These are phyloP conservation scores for Scopus umbretta DNA, from an alignment of 2,113 vertebrate species.

Conservation along the genomic window DNA sequence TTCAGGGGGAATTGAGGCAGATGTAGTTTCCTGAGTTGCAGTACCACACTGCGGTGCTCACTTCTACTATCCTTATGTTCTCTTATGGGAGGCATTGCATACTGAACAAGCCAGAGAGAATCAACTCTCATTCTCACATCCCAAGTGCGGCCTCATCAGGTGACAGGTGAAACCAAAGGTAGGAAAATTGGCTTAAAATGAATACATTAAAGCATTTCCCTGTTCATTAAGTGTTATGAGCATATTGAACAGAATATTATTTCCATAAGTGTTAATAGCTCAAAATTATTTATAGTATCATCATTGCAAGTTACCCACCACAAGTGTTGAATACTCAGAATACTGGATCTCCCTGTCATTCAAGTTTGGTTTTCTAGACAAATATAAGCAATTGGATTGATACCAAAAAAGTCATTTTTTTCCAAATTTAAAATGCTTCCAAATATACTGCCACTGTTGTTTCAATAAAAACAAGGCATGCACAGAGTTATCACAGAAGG, in stretches of 20 bases:
- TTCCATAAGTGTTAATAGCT: not conserved
- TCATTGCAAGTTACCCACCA: not conserved
- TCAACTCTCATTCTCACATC: not conserved
- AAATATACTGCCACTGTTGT: not conserved
- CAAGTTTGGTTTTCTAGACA: not conserved
- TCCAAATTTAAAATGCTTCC: not conserved
- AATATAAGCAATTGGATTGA: not conserved
- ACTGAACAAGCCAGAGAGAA: not conserved
- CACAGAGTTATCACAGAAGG: not conserved
- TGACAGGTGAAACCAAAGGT: not conserved
- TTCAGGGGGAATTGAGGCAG: not conserved
- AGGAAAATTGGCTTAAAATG: not conserved
- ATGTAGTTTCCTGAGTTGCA: not conserved
- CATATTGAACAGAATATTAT: not conserved
- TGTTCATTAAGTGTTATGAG: not conserved
- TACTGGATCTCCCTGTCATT: not conserved
- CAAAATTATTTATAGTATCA: not conserved
- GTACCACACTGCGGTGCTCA: not conserved
- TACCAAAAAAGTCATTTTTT: not conserved
- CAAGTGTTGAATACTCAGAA: not conserved
- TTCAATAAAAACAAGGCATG: not conserved
- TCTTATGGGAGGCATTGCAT: rapidly evolving
- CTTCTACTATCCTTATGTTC: not conserved
- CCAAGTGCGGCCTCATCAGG: not conserved
- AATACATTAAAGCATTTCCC: not conserved